Base-by-base conservation (phyloP, 2,888 invertebrate species). In the Drosophila testacea region DNA sequence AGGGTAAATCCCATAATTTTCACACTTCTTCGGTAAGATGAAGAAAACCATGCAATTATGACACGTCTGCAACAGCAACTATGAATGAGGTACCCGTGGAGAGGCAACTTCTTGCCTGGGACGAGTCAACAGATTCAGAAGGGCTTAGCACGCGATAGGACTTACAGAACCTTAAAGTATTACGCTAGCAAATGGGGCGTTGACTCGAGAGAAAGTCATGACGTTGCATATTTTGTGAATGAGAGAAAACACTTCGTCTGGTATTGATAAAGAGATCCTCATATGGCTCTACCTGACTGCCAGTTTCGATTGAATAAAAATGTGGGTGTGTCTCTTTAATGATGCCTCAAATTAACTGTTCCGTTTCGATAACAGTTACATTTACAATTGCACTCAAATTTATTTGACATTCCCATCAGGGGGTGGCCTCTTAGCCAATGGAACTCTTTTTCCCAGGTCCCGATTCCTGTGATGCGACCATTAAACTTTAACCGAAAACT, bases 271-370 rank as follows among this genome's bases (percentile, higher is more conserved):
- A 48, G 39, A 62, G 57, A 71, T 76, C 74, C 57, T 46, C 66
- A 10, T 44, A 16, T 50, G 46, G 6, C 34, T 6, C 61, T 76
- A 69, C 73, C 75, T 77, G 69, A 44, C 50, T 39, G 48, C 11
- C 55, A 55, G 44, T 48, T 51, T 10, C 46, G 48, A 51, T 54
- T 2, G 56, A 32, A 56, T 54, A 5, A 55, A 73, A 73, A 70
- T 78, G 87, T 83, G 81, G 90, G 91, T 79, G 90, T 86, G 90
- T 68, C 78, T 54, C 70, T 54, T 79, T 84, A 90, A 90, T 89
- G 86, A 90, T 79, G 77, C 76, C 80, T 77, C 55, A 77, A 88
- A 89, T 85, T 81, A 83, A 88, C 70, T 81, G 85, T 72, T 83
- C 71, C 74, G 65, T 77, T 81, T 72, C 81, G 82, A 77, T 75